phyloP scores from a whole-genome alignment of 2,113 vertebrate genomes.

The Pomatostomus ruficeps region DNA sequence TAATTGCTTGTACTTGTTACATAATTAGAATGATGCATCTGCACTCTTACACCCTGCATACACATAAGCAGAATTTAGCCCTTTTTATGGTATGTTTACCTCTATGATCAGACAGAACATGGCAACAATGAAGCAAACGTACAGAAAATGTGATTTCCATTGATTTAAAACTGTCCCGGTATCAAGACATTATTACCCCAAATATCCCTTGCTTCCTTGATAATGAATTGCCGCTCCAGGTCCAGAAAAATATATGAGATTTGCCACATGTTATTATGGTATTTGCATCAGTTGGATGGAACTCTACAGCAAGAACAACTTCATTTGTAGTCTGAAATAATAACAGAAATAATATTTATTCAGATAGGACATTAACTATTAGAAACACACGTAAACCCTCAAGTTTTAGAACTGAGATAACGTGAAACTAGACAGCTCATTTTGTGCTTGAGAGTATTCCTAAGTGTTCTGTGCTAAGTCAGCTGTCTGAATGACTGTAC shows the following conservation, averaged over 20 bases:
- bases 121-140: background rate
- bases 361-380: background rate
- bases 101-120: background rate
- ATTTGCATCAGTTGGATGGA: constrained; percentile 91
- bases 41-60: background rate
- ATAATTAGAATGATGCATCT: background rate
- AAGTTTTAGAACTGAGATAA: background rate
- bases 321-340: constrained; percentile 84
- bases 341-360: background rate
- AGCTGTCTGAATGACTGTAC: background rate
- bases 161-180: background rate
- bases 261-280: constrained; percentile 97
- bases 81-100: background rate
- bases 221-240: constrained; percentile 89
- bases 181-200: constrained; percentile 79
- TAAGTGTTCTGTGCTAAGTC: background rate
- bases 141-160: background rate
- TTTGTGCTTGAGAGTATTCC: background rate
- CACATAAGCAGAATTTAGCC: background rate
- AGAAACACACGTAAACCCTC: background rate
- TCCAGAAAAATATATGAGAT: constrained; percentile 99
- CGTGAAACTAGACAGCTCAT: background rate
- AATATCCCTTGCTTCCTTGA: constrained; percentile 96
- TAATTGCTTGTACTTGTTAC: background rate
- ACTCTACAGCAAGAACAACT: constrained; percentile 92